phyloP scores from a whole-genome alignment of 2,113 vertebrate genomes.

The Pan troglodytes region NHGRI_mPanTro3-v2.1_pri NC_072421.2:40586001-40586500 shows the following conservation, averaged over 20 bases:
- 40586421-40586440: no score
- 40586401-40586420: no score
- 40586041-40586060: neutral
- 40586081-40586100: constrained; percentile 45
- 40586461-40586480: no score
- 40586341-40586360: no score
- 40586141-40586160: constrained; percentile 41
- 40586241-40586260: neutral
- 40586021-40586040: constrained; percentile 55
- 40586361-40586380: no score
- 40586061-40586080: constrained; percentile 37
- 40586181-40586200: neutral
- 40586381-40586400: no score
- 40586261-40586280: no score
- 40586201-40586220: constrained; percentile 24
- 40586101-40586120: constrained; percentile 28
- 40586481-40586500: no score
- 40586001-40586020: constrained; percentile 58
- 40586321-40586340: no score
- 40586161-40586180: neutral
- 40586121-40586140: constrained; percentile 50
- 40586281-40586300: no score
- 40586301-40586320: no score
- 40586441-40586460: no score
- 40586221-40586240: neutral